Conservation (phyloP, 92 coral and sea anemone species). For the Plumapathes pennacea region DNA sequence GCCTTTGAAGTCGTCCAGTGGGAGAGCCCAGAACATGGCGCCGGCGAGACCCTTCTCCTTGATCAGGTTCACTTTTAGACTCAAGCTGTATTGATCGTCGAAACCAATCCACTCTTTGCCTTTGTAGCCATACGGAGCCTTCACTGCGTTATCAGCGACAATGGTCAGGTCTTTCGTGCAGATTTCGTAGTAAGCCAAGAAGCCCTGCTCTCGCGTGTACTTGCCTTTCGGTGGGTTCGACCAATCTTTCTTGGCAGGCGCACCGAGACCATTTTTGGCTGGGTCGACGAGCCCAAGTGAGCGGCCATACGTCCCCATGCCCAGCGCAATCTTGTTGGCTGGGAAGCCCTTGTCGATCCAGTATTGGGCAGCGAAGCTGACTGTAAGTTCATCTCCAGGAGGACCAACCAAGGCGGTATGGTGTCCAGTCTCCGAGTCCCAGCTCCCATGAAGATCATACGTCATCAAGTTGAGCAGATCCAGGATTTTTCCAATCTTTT, state of each 20-base stretch:
- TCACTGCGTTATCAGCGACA: conserved; percentile 40
- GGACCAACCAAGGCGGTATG: conserved; percentile 85
- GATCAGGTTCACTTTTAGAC: conserved; percentile 40
- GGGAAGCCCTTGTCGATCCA: conserved; percentile 91
- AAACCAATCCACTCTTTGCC: conserved; percentile 71
- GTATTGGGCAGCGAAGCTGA: conserved; percentile 72
- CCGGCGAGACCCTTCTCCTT: conserved; percentile 76
- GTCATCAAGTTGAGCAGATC: conserved; percentile 91
- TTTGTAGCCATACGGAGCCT: conserved; percentile 74
- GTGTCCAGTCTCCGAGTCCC: conserved; percentile 87
- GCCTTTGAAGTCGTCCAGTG: conserved; percentile 89
- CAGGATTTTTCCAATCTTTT: conserved; percentile 52
- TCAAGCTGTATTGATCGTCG: conserved; percentile 52
- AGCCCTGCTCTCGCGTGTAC: conserved; percentile 73
- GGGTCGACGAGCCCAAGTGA: conserved; percentile 56
- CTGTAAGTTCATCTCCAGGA: conserved; percentile 73
- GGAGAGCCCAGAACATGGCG: conserved; percentile 98
- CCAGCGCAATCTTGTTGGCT: conserved; percentile 81
- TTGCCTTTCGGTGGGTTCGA: conserved; percentile 54
- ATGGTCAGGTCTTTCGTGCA: conserved; percentile 51
- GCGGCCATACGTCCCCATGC: conserved; percentile 80
- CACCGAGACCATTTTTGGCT: conserved; percentile 51
- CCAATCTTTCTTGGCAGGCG: conserved; percentile 59
- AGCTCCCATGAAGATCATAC: conserved; percentile 84
- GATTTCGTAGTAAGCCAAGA: conserved; percentile 79